Evolutionary conservation across 2,888 invertebrate genomes (phyloP).

Genomic region (Zhuqinia jingwanae): DNA sequence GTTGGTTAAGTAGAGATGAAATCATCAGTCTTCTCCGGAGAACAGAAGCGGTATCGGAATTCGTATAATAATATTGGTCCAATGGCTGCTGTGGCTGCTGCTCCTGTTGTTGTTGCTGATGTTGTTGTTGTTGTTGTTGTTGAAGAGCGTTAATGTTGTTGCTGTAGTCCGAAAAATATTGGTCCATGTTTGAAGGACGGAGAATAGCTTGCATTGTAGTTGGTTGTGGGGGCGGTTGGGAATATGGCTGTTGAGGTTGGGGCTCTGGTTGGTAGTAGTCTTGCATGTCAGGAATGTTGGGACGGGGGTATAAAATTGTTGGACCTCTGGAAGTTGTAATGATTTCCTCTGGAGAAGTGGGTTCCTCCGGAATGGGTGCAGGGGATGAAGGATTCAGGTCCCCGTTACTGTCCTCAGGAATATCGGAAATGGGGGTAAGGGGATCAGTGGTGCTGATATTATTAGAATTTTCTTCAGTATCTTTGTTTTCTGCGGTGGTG

Average conservation of each 20-base stretch:
- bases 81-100: constrained; percentile 3
- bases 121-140: constrained; percentile 7
- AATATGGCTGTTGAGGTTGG: neutral
- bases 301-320: constrained; percentile 11
- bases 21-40: constrained; percentile 19
- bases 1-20: neutral
- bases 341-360: neutral
- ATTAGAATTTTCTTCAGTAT: neutral
- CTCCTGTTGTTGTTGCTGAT: neutral
- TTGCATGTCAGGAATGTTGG: constrained; percentile 5
- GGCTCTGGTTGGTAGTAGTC: neutral
- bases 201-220: neutral
- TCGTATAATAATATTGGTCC: neutral
- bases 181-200: neutral
- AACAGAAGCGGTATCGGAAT: neutral
- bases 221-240: neutral
- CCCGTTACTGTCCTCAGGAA: constrained; percentile 29
- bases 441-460: constrained; percentile 22
- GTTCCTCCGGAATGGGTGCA: constrained; percentile 24
- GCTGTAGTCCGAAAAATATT: constrained; percentile 21
- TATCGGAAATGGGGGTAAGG: neutral
- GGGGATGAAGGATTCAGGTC: constrained; percentile 19
- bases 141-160: neutral
- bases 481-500: neutral
- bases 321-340: constrained; percentile 1